Base-by-base conservation (phyloP, 2,888 invertebrate species). In the Rhyacophila evoluta region DNA sequence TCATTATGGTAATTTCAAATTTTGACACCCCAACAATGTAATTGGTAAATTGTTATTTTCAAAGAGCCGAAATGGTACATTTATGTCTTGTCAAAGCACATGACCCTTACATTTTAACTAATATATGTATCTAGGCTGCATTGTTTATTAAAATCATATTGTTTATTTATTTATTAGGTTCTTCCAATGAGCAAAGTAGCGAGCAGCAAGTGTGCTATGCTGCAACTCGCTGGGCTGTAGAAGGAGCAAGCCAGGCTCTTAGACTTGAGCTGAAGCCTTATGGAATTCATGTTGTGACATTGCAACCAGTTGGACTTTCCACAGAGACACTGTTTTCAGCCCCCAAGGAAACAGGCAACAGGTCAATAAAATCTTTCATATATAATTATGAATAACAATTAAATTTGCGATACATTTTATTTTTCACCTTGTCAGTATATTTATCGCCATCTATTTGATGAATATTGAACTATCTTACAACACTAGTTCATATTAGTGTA, bases 221-320 rank as follows among this genome's bases (percentile, higher is more conserved):
- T 0, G 92, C 92, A 0, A 93, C 92, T 0, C 91, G 94, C 38
- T 93, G 94, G 86, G 95, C 95, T 5, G 95, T 95, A 12, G 94
- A 95, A 87, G 95, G 95, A 77, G 95, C 95, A 3, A 94, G 94
- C 80, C 92, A 92, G 36, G 94, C 95, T 4, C 86, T 95, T 81
- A 89, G 94, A 36, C 89, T 92, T 67, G 93, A 94, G 83, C 87
- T 95, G 81, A 91, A 92, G 75, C 92, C 94, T 2, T 91, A 92
- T 80, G 92, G 94, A 10, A 91, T 96, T 78, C 93, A 92, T 84
- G 95, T 96, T 36, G 91, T 95, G 67, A 91, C 95, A 79, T 88
- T 96, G 81, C 94, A 95, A 85, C 94, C 95, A 6, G 92, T 93
- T 4, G 93, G 93, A 78, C 87, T 94, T 77, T 88, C 92, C 70